Evolutionary conservation across 2,888 invertebrate genomes (phyloP), one percentile per base, ranked within the genome.

Genomic region (Mechanitis messenoides): DNA sequence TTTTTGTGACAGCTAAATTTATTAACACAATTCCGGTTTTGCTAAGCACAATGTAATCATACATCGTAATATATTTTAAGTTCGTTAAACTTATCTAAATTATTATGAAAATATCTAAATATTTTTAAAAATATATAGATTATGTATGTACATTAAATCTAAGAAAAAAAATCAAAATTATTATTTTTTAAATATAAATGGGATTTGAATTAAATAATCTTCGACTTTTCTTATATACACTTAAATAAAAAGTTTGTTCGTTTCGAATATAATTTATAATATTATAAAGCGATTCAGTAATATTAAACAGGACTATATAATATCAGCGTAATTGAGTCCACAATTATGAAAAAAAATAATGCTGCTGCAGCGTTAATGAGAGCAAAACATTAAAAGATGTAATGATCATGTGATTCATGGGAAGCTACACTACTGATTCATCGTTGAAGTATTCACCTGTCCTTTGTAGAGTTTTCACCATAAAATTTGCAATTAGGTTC

Each of bases 401-500:
- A 62, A 61, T 64, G 62, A 59, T 61, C 46, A 56, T 66, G 63
- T 70, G 67, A 68, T 56, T 69, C 70, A 69, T 63, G 64, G 64
- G 64, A 63, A 67, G 59, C 53, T 65, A 69, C 69, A 60, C 33
- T 47, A 55, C 57, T 74, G 73, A 73, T 63, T 73, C 74, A 74
- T 61, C 63, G 59, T 55, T 53, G 57, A 70, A 64, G 70, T 66
- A 71, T 71, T 64, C 69, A 70, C 70, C 63, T 68, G 71, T 59
- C 45, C 54, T 56, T 62, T 62, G 59, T 53, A 56, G 47, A 38
- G 58, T 61, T 66, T 61, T 60, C 60, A 59, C 61, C 61, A 58
- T 58, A 50, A 12, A 56, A 59, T 57, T 59, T 50, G 54, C 55
- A 59, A 53, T 59, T 60, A 33, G 56, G 55, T 55, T 63, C 53